Evolutionary conservation across 92 coral and sea anemone genomes (phyloP).

Genomic region (Heteractis magnifica): DNA sequence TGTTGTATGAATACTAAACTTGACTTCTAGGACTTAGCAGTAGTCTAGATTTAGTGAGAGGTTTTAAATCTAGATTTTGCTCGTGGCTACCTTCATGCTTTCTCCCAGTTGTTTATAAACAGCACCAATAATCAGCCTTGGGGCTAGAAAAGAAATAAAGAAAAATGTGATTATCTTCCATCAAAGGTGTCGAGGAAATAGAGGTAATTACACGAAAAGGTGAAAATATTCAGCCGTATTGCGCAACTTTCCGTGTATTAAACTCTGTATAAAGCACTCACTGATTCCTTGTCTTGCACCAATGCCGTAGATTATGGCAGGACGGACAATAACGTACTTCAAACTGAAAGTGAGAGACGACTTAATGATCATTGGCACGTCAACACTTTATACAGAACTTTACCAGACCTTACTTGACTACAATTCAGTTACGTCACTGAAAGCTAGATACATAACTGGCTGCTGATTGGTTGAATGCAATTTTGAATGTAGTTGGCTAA

Average conservation of each 20-base stretch:
- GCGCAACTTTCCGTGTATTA: background rate
- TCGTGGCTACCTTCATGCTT: constrained; percentile 74
- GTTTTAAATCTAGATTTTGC: too few relatives aligned
- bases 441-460: background rate
- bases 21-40: too few relatives aligned
- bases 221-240: too few relatives aligned
- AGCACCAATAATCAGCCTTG: constrained; percentile 91
- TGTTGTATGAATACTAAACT: too few relatives aligned
- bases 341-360: constrained; percentile 48
- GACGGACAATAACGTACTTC: constrained; percentile 80
- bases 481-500: too few relatives aligned
- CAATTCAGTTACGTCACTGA: background rate
- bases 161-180: too few relatives aligned
- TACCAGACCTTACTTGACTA: too few relatives aligned
- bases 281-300: constrained; percentile 90
- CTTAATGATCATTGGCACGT: background rate
- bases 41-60: too few relatives aligned
- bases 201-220: too few relatives aligned
- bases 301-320: constrained; percentile 85
- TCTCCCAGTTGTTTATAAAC: constrained; percentile 90
- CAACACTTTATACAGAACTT: too few relatives aligned
- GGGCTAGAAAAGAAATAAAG: constrained; percentile 48
- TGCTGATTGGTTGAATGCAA: background rate
- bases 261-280: constrained; percentile 30
- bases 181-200: too few relatives aligned